Evolutionary conservation across 2,113 vertebrate genomes (phyloP), one percentile per base, ranked within the genome.

Genomic region (Oenanthe oenanthe): DNA sequence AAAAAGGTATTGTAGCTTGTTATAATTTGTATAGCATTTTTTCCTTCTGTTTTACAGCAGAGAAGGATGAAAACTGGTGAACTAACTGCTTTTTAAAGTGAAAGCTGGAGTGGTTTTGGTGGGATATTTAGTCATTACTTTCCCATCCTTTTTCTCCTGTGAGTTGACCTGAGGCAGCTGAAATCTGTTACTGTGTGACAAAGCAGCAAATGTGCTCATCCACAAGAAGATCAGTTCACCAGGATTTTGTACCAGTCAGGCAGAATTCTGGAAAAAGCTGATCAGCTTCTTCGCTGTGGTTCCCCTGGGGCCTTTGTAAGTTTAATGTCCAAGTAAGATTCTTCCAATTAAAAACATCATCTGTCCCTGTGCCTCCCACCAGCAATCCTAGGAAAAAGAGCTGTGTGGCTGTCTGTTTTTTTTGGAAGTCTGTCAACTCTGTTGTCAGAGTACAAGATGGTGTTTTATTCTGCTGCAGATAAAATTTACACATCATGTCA

Each of bases 261-360:
- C 71, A 85, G 62, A 76, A 68, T 38, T 42, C 24, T 93, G 50
- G 40, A 45, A 91, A 88, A 79, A 65, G 29, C 53, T 63, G 7
- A 51, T 47, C 34, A 67, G 43, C 31, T 72, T 63, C n/a, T 95
- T 48, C 0, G 2, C 28, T 88, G 26, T 0, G 0, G 7, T 85
- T 91, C 38, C 4, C 4, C 26, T 53, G 43, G 31, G 36, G 26
- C 26, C 45, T 60, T 56, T 58, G 8, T 45, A 51, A 79, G 31
- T 68, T 36, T 65, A 60, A 51, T n/a, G 28, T 75, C 47, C 15
- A 12, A 67, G 31, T 63, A 57, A 73, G 40, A 54, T 68, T 72
- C n/a, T 73, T 87, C 18, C 36, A 21, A 5, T 36, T 26, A 56
- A 80, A 83, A 84, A 38, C 0, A 0, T n/a, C 5, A 2, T 70